phyloP scores from a whole-genome alignment of 2,113 vertebrate species.

The Pseudopipra pipra region DNA sequence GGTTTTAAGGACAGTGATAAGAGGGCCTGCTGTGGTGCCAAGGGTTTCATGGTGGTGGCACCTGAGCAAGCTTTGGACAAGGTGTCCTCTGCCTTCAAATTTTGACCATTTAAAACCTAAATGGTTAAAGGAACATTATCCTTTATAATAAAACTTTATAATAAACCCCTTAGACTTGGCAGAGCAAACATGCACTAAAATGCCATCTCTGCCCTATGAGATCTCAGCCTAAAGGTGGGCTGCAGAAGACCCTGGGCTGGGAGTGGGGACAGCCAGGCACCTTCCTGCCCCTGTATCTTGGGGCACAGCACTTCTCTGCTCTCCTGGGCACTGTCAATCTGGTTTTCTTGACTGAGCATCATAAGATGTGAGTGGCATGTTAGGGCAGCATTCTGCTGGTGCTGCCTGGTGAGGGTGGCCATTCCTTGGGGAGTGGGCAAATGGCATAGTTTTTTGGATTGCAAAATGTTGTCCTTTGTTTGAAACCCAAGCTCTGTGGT shows the following conservation, averaged over 20 bases:
- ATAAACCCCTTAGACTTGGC: not conserved
- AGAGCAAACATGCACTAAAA: not conserved
- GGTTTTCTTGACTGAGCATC: not conserved
- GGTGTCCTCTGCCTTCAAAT: not conserved
- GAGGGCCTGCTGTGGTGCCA: not conserved
- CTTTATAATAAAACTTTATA: not conserved
- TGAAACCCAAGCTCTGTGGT: not conserved
- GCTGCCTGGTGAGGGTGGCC: not conserved
- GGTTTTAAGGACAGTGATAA: not conserved
- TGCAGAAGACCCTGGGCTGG: not conserved
- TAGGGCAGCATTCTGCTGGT: not conserved
- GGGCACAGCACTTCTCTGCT: not conserved
- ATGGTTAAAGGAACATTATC: not conserved
- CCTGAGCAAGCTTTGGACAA: not conserved
- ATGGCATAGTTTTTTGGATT: not conserved
- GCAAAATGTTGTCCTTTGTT: not conserved
- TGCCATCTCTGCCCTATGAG: not conserved
- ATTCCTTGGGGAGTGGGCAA: not conserved
- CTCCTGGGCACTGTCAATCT: not conserved
- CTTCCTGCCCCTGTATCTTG: not conserved
- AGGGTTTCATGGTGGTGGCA: not conserved
- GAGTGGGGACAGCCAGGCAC: too few relatives aligned
- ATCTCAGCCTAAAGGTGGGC: not conserved
- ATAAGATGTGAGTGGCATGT: fast-evolving
- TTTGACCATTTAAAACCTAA: not conserved